Base-by-base conservation (phyloP, 2,888 invertebrate species). In the Synanthedon vespiformis region DNA sequence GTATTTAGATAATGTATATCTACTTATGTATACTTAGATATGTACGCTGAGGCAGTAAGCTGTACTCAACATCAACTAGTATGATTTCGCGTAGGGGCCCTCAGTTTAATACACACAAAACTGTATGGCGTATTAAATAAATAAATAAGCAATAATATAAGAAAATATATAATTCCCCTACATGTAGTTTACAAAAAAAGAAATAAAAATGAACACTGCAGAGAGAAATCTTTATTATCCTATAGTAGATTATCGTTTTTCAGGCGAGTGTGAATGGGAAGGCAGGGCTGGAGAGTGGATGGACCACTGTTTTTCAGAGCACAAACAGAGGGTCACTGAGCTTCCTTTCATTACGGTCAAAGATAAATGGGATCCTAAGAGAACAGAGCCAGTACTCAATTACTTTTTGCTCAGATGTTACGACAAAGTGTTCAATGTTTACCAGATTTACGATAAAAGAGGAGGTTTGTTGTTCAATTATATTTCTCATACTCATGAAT, bases 231-330 rank as follows among this genome's bases (percentile, higher is more conserved):
- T 34, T 34, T 34, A 34, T 34, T 34, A n/a, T 44, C 44, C 8
- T 44, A 44, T 44, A 44, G n/a, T 14, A 44, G 44, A 44, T 14
- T 44, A 44, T 44, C 44, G 44, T 44, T 44, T 44, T 57, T 40
- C 62, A 84, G 88, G 90, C 53, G 85, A 88, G 40, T 90, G 90
- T 62, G 68, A 72, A 49, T 90, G 90, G 90, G 80, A 87, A 61
- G 90, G 90, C 1, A 76, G 85, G 27, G 90, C 90, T 56, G 88
- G 89, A 2, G 88, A 90, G 52, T 90, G 90, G 90, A 89, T 90
- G 77, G 88, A 90, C 58, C 90, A 90, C 63, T 86, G 90, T 62
- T 89, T 89, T 61, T 54, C 63, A 34, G 75, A 85, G 12, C 90
- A 90, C 61, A 74, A 77, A 51, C 77, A 88, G 53, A 87, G 81